These are phyloP conservation scores for Sminthurides bifidus DNA, from an alignment of 1,140 invertebrate species.

Conservation along the genomic window DNA sequence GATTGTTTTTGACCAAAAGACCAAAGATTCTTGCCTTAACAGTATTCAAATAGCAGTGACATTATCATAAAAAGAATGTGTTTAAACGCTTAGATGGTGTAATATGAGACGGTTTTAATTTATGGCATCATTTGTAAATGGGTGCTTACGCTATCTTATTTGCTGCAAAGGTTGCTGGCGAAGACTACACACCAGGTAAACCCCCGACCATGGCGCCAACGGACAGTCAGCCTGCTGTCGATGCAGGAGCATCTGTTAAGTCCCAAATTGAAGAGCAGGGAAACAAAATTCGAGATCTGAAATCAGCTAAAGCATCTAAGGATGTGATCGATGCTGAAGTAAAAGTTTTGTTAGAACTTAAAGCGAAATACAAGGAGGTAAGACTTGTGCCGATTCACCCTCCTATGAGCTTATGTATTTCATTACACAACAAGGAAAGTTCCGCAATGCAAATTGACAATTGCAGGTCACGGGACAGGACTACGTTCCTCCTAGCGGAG, in stretches of 20 bases:
- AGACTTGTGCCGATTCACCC: not conserved
- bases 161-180: not conserved
- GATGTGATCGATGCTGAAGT: conserved; percentile 34
- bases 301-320: conserved; percentile 27
- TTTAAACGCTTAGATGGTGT: too few species aligned
- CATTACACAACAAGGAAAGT: not conserved
- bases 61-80: too few species aligned
- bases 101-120: too few species aligned
- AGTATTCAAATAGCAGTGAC: too few species aligned
- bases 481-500: conserved; percentile 11
- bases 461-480: conserved; percentile 33
- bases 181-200: not conserved
- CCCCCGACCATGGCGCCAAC: not conserved
- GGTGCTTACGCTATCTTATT: too few species aligned
- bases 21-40: too few species aligned
- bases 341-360: conserved; percentile 36
- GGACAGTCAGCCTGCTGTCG: not conserved
- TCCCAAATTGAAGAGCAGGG: conserved; percentile 33
- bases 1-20: too few species aligned
- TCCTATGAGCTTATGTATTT: not conserved
- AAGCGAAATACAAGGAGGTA: conserved; percentile 33
- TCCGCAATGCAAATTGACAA: not conserved
- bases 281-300: conserved; percentile 29
- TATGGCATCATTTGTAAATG: too few species aligned
- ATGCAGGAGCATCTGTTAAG: conserved; percentile 22